Percentiles rank a stretch among this genome's conserved stretches.
Evolutionary conservation across 2,797 vertebrate species (phyloP).

Genomic region (Sebastes jordani): DNA sequence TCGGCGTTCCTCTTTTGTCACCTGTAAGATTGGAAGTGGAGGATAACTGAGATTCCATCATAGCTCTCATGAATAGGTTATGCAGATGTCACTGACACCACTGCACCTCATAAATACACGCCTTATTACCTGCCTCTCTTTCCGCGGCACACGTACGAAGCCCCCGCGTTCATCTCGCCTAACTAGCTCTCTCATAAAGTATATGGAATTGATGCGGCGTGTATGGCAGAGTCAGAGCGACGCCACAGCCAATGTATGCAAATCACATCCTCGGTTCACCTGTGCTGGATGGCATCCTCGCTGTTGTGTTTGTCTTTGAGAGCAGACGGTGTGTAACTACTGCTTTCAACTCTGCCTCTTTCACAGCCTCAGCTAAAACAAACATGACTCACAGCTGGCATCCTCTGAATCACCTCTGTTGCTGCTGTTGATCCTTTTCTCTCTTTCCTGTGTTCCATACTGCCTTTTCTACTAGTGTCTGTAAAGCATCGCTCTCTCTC

Average conservation of each 20-base stretch:
- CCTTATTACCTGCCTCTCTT: slow-evolving; percentile 58
- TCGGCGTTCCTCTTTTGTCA: slow-evolving; percentile 54
- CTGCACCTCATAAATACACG: slow-evolving; percentile 67
- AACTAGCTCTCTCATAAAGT: slow-evolving; percentile 48
- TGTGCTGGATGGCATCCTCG: slow-evolving; percentile 30
- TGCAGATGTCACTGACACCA: slow-evolving; percentile 66
- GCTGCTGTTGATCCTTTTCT: not conserved
- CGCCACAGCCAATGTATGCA: slow-evolving; percentile 36
- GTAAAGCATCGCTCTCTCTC: not conserved
- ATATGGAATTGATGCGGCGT: slow-evolving; percentile 14
- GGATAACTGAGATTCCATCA: slow-evolving; percentile 71
- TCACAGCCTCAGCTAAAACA: slow-evolving; percentile 28
- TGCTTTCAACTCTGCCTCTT: slow-evolving; percentile 24
- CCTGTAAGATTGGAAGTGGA: slow-evolving; percentile 62
- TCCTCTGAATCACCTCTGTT: not conserved
- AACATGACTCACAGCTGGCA: slow-evolving; percentile 34
- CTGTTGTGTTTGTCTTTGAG: slow-evolving; percentile 28
- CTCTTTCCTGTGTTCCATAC: not conserved
- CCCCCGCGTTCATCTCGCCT: slow-evolving; percentile 22
- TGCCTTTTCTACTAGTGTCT: slow-evolving; percentile 12
- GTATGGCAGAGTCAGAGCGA: slow-evolving; percentile 10
- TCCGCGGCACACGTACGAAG: not conserved
- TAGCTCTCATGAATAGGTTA: slow-evolving; percentile 76
- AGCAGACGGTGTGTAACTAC: slow-evolving; percentile 12
- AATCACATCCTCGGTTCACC: slow-evolving; percentile 30